Base-by-base conservation (phyloP, 2,888 invertebrate genomes). In the Rambutsinella grinnellia region DNA sequence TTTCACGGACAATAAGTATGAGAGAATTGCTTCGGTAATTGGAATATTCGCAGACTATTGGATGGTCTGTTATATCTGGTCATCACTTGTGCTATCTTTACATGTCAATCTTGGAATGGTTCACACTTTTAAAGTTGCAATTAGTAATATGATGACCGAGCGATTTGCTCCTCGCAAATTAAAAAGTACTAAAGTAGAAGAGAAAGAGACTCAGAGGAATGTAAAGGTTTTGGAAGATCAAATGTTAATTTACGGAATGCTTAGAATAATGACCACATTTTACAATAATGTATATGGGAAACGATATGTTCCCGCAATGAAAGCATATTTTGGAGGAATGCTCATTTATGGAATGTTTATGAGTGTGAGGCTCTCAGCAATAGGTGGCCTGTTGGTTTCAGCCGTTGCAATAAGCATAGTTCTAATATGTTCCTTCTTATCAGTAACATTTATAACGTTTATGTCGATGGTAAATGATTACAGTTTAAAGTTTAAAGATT, bases 251-350 rank as follows among this genome's bases (percentile, higher is more conserved):
- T 70, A 61, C 21, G 27, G 27, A 5, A 70, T 62, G 26, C 56
- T 70, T 2, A 23, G 62, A n/a, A 54, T 70, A 26, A 17, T 70
- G 13, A 47, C 46, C 13, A 70, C 54, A 26, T 21, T 70, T 2
- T 70, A 26, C 46, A 70, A 70, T 26, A 10, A n/a, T 15, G 62
- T 56, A 1, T 70, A 23, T 27, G 69, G 69, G 0, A n/a, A n/a
- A 23, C 3, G 24, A 10, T 61, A 69, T 21, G 51, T 69, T 10
- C 70, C 62, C 0, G 10, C 10, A 0, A 2, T 62, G 26, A 70
- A 70, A 21, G 15, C 49, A 1, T 0, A 23, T 13, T 5, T 28
- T 1, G 19, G 56, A 10, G 24, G 21, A 6, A 27, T 54, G 23
- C 1, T 24, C 0, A 15, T 15, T 1, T 5, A 27, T 17, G 15